Percentiles rank a stretch among this genome's conserved stretches.
phyloP scores from a whole-genome alignment of 2,888 invertebrate species.

The Byasa hedistus region DNA sequence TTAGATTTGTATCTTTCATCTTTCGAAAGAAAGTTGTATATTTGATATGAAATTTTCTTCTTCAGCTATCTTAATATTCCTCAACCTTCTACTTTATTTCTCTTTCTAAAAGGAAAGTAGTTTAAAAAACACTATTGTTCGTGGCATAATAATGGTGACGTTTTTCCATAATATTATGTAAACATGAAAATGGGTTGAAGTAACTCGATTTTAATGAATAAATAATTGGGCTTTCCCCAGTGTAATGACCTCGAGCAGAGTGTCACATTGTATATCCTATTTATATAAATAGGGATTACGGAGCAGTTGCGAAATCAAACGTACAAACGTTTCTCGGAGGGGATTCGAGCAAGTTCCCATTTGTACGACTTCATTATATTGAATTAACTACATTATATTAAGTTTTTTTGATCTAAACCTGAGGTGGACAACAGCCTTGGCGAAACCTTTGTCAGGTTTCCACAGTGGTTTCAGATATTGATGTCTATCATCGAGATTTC shows the following conservation, averaged over 20 bases:
- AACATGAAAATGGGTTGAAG: too few species aligned
- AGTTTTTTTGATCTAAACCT: slow-evolving; percentile 7
- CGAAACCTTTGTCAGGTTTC: slow-evolving; percentile 6
- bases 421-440: background rate
- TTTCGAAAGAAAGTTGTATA: too few species aligned
- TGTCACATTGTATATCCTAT: slow-evolving; percentile 36
- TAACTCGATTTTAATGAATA: too few species aligned
- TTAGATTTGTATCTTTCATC: too few species aligned
- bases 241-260: slow-evolving; percentile 40
- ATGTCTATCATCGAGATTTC: background rate
- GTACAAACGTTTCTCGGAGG: slow-evolving; percentile 20
- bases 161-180: too few species aligned
- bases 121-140: too few species aligned
- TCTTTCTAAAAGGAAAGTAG: too few species aligned
- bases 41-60: too few species aligned
- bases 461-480: background rate
- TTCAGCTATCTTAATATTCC: too few species aligned
- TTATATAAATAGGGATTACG: slow-evolving; percentile 36
- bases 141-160: too few species aligned
- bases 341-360: background rate
- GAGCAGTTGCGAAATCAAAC: slow-evolving; percentile 34
- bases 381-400: slow-evolving; percentile 3
- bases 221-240: slow-evolving; percentile 11
- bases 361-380: slow-evolving; percentile 23
- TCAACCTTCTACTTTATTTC: too few species aligned